phyloP scores from a whole-genome alignment of 1,140 invertebrate genomes.

The Panagrolaimus sp. region DNA sequence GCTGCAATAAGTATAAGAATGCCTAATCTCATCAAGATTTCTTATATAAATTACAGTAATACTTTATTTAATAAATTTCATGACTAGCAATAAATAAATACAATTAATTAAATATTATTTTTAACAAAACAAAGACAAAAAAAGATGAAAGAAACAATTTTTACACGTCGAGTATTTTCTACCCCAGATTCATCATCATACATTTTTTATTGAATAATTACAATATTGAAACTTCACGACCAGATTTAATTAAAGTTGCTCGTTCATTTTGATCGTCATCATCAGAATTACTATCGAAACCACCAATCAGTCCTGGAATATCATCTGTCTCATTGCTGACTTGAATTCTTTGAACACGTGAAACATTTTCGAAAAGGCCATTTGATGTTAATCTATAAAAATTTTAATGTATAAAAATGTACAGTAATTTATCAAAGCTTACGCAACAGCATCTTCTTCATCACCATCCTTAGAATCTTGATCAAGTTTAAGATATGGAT shows the following conservation, averaged over 20 bases:
- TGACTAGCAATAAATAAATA: background rate
- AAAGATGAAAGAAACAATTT: background rate
- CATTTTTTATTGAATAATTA: no score
- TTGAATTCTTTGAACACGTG: constrained; percentile 39
- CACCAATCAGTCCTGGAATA: constrained; percentile 11
- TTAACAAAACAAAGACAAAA: background rate
- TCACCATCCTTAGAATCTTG: constrained; percentile 65
- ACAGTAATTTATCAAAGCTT: constrained; percentile 15
- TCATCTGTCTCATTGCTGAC: constrained; percentile 38
- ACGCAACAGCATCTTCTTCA: constrained; percentile 63
- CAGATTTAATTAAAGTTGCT: background rate
- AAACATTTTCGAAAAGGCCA: constrained; percentile 49
- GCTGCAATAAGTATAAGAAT: no score
- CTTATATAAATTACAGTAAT: no score
- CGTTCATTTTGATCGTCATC: background rate
- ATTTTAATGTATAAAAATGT: background rate
- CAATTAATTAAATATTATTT: background rate
- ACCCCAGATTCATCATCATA: no score
- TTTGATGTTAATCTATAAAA: constrained; percentile 42
- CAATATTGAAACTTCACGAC: background rate
- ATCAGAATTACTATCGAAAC: background rate
- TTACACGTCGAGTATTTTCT: no score
- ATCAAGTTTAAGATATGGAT: constrained; percentile 85
- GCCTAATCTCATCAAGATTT: no score
- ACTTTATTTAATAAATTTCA: no score